Evolutionary conservation across 2,113 vertebrate species (phyloP).

Genomic region (Tamias sibiricus): DNA sequence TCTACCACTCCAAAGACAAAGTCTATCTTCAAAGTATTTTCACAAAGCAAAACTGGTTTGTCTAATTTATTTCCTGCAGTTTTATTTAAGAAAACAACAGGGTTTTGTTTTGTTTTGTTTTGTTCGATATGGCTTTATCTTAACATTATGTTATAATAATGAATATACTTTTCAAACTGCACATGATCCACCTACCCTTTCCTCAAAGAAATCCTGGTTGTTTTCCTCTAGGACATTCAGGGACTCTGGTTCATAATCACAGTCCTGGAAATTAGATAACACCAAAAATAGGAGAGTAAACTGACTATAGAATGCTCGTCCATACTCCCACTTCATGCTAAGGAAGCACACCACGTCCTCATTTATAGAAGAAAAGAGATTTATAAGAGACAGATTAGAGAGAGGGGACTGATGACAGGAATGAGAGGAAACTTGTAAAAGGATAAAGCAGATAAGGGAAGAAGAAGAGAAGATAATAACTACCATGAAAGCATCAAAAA

Average conservation of each 20-base stretch:
- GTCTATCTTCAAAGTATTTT: not conserved
- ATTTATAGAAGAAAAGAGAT: not conserved
- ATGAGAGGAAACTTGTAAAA: not conserved
- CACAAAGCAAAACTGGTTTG: not conserved
- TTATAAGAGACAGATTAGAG: not conserved
- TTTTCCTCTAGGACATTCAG: not conserved
- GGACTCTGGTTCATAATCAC: not conserved
- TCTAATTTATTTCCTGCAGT: not conserved
- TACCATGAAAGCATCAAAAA: not conserved
- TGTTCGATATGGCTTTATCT: not conserved
- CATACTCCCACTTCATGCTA: not conserved
- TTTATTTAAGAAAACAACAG: constrained; percentile 43
- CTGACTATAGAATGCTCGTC: not conserved
- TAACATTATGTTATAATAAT: not conserved
- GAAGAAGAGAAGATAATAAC: not conserved
- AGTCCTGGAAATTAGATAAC: constrained; percentile 22
- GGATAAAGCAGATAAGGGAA: not conserved
- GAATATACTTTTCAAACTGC: not conserved
- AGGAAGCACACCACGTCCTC: constrained; percentile 6
- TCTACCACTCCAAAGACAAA: constrained; percentile 16
- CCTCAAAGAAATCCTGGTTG: constrained; percentile 27
- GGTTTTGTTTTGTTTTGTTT: not conserved
- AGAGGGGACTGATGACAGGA: not conserved
- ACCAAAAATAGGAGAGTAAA: constrained; percentile 3
- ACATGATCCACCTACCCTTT: not conserved